Evolutionary conservation across 2,113 vertebrate species (phyloP), one percentile per base, ranked within the genome.

Genomic region (Choloepus hoffmanni): DNA sequence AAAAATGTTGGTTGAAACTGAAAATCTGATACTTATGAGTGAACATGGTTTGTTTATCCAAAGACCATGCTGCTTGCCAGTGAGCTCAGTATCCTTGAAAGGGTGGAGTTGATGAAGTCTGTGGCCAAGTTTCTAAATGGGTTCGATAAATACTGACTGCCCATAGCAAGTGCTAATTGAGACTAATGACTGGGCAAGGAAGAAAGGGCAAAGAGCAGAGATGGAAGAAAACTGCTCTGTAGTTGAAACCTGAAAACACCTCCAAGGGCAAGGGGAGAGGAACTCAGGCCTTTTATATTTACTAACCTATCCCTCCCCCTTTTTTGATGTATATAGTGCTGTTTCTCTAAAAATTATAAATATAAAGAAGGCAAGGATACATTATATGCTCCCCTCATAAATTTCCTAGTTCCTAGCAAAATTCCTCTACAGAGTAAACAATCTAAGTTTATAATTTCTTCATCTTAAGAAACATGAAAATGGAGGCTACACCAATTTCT

Each of bases 121-220:
- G 93, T 92, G 77, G 78, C 83, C 79, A 97, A 77, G 70, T 89
- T 97, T 95, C 60, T 97, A 90, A 98, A 86, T 88, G n/a, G 40
- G 62, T 95, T 74, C 14, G 6, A 96, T 90, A 87, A 79, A 28
- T 96, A 97, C 96, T 90, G 93, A 96, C 40, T 70, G 30, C 24
- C 45, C 63, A 65, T 68, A 83, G 84, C 83, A 73, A 95, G 81
- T 36, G 65, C 67, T 97, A 96, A 97, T 95, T 94, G 87, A 96
- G 91, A 97, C 63, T 92, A 97, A 97, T 96, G 78, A 84, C 60
- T 43, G 24, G 60, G 55, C 30, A 72, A 70, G 43, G 60, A 96
- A 60, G 90, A 63, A 79, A 62, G 26, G 90, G 43, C 65, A 87
- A 2, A 70, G 84, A 86, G 62, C n/a, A 68, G 45, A 94, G 30